These are phyloP conservation scores for Synergus japonicus DNA, from an alignment of 2,888 invertebrate genomes.

Conservation along the genomic window DNA sequence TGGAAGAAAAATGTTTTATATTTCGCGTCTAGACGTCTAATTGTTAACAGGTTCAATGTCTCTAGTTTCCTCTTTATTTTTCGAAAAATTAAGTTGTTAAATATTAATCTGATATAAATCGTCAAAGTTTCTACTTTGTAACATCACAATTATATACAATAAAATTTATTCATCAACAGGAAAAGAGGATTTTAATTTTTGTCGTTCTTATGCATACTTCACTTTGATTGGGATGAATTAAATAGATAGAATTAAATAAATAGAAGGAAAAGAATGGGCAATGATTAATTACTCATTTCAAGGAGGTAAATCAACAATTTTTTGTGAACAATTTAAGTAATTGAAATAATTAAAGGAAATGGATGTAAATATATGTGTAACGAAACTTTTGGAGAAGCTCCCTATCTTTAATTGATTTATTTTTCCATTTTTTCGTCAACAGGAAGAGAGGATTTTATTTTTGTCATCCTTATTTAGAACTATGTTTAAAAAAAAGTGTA, in stretches of 20 bases:
- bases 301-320: not conserved
- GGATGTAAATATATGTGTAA: not conserved
- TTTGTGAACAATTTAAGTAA: not conserved
- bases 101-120: not conserved
- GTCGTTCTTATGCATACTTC: not conserved
- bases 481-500: too few species aligned
- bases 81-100: conserved; percentile 17
- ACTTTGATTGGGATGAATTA: too few species aligned
- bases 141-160: conserved; percentile 12
- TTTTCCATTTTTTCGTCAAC: too few species aligned
- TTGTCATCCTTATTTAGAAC: too few species aligned
- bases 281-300: not conserved
- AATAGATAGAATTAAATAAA: too few species aligned
- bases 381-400: not conserved
- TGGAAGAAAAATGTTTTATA: conserved; percentile 6
- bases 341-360: not conserved
- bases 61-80: not conserved
- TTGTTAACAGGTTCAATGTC: not conserved
- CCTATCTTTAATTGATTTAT: too few species aligned
- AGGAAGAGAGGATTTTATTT: too few species aligned
- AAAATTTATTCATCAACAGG: conserved; percentile 8
- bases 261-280: not conserved
- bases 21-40: conserved; percentile 1
- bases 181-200: not conserved
- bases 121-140: not conserved